Percentiles rank a stretch among this genome's conserved stretches.
These are phyloP conservation scores for Lordiphosa mommai DNA, from an alignment of 1,140 invertebrate species.

Conservation along the genomic window DNA sequence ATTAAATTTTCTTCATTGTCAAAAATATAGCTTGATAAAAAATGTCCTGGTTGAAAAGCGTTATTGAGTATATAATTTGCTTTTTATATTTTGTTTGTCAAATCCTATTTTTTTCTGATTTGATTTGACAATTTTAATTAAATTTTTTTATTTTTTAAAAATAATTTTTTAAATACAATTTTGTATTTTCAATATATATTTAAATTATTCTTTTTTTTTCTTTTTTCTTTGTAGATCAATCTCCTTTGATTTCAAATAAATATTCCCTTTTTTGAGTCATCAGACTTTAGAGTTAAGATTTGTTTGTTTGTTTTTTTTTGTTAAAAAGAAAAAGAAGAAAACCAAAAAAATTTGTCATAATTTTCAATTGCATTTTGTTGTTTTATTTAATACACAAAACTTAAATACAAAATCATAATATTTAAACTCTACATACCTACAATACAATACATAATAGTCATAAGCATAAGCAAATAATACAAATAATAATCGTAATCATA, in stretches of 20 bases:
- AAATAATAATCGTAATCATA: constrained; percentile 70
- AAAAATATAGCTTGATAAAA: too few species aligned
- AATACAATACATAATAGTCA: constrained; percentile 77
- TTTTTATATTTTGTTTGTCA: too few species aligned
- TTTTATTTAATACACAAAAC: constrained; percentile 76
- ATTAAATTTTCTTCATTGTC: too few species aligned
- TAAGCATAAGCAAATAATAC: constrained; percentile 50
- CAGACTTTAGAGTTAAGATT: constrained; percentile 53
- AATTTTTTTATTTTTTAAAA: too few species aligned
- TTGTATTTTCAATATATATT: too few species aligned
- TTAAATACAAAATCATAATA: constrained; percentile 68
- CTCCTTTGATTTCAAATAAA: constrained; percentile 15
- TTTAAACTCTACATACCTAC: constrained; percentile 79
- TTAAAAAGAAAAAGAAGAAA: constrained; percentile 3
- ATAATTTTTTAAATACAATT: too few species aligned
- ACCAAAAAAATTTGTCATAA: constrained; percentile 28
- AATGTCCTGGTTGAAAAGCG: too few species aligned
- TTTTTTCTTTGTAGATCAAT: constrained; percentile 17
- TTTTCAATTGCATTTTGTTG: constrained; percentile 70
- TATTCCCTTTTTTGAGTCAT: constrained; percentile 21
- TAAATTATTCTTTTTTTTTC: not conserved
- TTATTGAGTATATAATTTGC: too few species aligned
- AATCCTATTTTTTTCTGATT: too few species aligned
- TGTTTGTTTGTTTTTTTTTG: constrained; percentile 4
- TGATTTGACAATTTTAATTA: too few species aligned